phyloP scores from a whole-genome alignment of 1,140 invertebrate genomes.

The Cyrtorhinus lividipennis region DNA sequence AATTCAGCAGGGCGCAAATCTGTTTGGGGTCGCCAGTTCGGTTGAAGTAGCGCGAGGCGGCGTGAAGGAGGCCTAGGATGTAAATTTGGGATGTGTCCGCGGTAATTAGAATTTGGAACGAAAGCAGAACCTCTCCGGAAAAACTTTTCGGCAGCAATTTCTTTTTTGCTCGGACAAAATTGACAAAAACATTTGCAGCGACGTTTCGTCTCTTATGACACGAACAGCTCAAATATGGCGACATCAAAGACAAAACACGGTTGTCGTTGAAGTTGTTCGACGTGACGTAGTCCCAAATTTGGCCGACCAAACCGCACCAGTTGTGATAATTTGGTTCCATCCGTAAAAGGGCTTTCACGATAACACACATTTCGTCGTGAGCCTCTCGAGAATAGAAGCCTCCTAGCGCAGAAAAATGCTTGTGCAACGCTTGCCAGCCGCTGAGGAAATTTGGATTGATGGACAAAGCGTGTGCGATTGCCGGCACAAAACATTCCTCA shows the following conservation, averaged over 20 bases:
- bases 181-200: not conserved
- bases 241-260: not conserved
- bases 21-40: not conserved
- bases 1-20: not conserved
- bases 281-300: conserved; percentile 2
- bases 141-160: not conserved
- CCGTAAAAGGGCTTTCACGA: not conserved
- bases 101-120: not conserved
- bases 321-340: not conserved
- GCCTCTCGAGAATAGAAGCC: not conserved
- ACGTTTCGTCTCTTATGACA: not conserved
- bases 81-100: not conserved
- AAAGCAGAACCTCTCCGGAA: not conserved
- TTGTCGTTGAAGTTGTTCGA: not conserved
- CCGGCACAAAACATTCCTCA: not conserved
- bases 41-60: not conserved
- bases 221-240: not conserved
- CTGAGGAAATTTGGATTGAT: not conserved
- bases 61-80: not conserved
- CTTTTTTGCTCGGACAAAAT: not conserved
- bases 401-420: not conserved
- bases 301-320: not conserved
- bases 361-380: not conserved
- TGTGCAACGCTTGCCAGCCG: conserved; percentile 1
- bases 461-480: not conserved